phyloP scores from a whole-genome alignment of 2,888 invertebrate species.

The Conus canariensis region DNA sequence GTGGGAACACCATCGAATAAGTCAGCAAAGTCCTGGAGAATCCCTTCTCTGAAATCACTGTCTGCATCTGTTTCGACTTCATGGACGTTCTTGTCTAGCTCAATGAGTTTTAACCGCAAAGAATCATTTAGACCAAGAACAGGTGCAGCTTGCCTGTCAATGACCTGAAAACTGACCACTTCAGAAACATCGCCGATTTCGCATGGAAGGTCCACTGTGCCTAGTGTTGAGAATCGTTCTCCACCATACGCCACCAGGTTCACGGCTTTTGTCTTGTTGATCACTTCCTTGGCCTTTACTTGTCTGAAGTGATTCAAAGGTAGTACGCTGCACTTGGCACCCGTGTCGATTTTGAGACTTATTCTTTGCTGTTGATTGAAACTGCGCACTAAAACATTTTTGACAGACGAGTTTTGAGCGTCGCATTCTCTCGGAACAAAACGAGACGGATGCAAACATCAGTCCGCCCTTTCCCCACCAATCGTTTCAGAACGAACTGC shows the following conservation, averaged over 20 bases:
- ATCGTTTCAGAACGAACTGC: too few species aligned
- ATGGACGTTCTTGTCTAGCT: conserved; percentile 26
- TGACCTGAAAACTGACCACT: background rate
- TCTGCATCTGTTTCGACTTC: too few species aligned
- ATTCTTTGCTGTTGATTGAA: background rate
- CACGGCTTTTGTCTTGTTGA: background rate
- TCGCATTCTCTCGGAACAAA: background rate
- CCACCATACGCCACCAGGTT: conserved; percentile 19
- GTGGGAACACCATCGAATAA: conserved; percentile 37
- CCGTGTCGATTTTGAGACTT: background rate
- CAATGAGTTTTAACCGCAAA: conserved; percentile 28
- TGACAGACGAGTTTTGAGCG: too few species aligned
- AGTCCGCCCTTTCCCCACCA: too few species aligned
- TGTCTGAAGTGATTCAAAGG: background rate
- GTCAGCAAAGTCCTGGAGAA: conserved; percentile 10
- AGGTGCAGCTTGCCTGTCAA: background rate
- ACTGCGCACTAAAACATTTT: background rate
- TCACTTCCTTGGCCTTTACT: background rate
- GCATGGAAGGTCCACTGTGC: background rate
- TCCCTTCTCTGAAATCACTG: conserved; percentile 13
- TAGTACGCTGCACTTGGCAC: background rate
- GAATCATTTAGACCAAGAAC: background rate
- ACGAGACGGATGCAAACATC: too few species aligned
- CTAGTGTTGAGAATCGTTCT: background rate
- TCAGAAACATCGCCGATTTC: background rate